These are phyloP conservation scores for Poeciliopsis infans DNA, from an alignment of 2,797 vertebrate genomes.

Conservation along the genomic window DNA sequence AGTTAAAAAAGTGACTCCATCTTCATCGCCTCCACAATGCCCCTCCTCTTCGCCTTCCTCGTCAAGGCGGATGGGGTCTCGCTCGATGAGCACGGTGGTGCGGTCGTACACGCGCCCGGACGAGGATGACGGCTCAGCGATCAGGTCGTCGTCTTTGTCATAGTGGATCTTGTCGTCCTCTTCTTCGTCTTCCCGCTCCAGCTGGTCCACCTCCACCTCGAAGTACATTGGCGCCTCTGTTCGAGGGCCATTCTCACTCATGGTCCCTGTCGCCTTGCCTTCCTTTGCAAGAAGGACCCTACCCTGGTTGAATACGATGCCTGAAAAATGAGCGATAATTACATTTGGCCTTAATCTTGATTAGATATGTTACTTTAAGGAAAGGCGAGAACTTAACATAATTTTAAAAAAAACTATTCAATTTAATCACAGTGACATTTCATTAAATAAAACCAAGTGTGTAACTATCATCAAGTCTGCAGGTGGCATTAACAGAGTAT, in stretches of 20 bases:
- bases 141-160: slow-evolving; percentile 84
- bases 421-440: not conserved
- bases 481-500: not conserved
- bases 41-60: slow-evolving; percentile 92
- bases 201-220: slow-evolving; percentile 84
- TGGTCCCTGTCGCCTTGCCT: slow-evolving; percentile 81
- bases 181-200: slow-evolving; percentile 70
- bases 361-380: not conserved
- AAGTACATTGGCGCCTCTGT: slow-evolving; percentile 85
- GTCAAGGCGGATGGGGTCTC: slow-evolving; percentile 91
- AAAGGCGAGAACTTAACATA: not conserved
- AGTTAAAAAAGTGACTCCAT: slow-evolving; percentile 87
- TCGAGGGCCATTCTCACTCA: slow-evolving; percentile 95
- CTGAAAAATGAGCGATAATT: slow-evolving; percentile 40
- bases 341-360: not conserved
- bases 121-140: slow-evolving; percentile 85
- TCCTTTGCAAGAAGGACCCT: slow-evolving; percentile 67
- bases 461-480: not conserved
- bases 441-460: not conserved
- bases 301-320: slow-evolving; percentile 34
- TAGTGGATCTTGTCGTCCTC: slow-evolving; percentile 89
- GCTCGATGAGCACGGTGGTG: slow-evolving; percentile 97
- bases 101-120: slow-evolving; percentile 92
- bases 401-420: not conserved
- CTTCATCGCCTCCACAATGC: slow-evolving; percentile 86